Percentiles rank a stretch among this genome's conserved stretches.
These are phyloP conservation scores for Rhinogobio ventralis DNA, from an alignment of 2,797 vertebrate genomes.

Conservation along the genomic window DNA sequence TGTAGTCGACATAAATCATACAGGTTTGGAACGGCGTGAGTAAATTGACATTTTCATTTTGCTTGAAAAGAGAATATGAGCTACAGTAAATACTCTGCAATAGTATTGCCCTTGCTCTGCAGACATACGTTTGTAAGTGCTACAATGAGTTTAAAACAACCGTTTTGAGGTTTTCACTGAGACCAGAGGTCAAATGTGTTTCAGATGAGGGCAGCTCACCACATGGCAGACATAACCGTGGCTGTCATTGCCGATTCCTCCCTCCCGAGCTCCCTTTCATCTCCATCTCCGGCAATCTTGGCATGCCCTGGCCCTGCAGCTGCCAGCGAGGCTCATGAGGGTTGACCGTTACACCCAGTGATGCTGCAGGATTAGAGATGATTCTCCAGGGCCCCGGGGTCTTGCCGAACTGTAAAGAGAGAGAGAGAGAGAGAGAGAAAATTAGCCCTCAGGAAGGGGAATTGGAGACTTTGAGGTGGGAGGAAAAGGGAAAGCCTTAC, in stretches of 20 bases:
- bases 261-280: slow-evolving; percentile 14
- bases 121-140: background rate
- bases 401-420: background rate
- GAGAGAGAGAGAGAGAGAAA: background rate
- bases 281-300: background rate
- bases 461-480: slow-evolving; percentile 5
- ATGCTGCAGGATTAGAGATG: slow-evolving; percentile 23
- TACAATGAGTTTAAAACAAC: background rate
- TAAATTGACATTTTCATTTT: too few species aligned
- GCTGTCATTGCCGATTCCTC: background rate
- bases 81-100: background rate
- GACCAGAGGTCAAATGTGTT: slow-evolving; percentile 29
- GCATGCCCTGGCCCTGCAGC: background rate
- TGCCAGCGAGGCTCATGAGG: slow-evolving; percentile 16
- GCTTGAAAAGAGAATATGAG: background rate
- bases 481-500: slow-evolving; percentile 20
- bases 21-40: too few species aligned
- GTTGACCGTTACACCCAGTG: slow-evolving; percentile 4
- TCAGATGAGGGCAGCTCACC: slow-evolving; percentile 5
- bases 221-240: background rate
- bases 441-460: slow-evolving; percentile 32
- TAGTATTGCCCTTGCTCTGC: background rate
- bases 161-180: background rate
- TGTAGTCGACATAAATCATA: too few species aligned
- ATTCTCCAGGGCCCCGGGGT: background rate